phyloP scores from a whole-genome alignment of 2,888 invertebrate species.

The Thumatha senex region DNA sequence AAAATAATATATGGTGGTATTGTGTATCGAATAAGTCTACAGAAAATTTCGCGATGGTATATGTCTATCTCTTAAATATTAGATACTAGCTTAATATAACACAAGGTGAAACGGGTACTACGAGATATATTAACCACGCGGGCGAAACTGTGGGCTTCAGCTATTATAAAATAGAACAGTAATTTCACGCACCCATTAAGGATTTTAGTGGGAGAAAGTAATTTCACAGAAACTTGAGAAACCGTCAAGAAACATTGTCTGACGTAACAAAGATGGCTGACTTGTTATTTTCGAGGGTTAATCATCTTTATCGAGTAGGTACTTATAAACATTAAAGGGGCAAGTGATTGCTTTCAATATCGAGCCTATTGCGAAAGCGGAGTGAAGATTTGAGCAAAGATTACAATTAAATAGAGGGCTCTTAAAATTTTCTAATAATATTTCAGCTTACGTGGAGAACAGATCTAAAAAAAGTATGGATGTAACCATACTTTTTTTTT shows the following conservation, averaged over 20 bases:
- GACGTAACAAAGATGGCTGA: conserved; percentile 48
- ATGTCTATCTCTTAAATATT: too few relatives aligned
- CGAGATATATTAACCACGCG: too few relatives aligned
- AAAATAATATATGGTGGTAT: too few relatives aligned
- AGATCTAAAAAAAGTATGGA: too few relatives aligned
- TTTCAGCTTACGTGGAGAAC: too few relatives aligned
- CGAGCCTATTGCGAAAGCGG: conserved; percentile 27
- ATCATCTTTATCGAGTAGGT: conserved; percentile 49
- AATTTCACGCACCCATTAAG: conserved; percentile 17
- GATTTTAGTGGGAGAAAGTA: conserved; percentile 31
- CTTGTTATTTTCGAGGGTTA: conserved; percentile 53
- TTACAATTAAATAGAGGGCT: neutral
- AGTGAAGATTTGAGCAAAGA: conserved; percentile 3
- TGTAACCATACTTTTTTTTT: too few relatives aligned
- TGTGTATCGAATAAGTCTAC: too few relatives aligned
- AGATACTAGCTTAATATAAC: too few relatives aligned
- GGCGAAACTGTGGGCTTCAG: too few relatives aligned
- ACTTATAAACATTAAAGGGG: conserved; percentile 40
- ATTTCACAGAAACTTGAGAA: conserved; percentile 50
- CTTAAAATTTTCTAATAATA: neutral
- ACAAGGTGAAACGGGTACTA: too few relatives aligned
- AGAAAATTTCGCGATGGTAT: too few relatives aligned
- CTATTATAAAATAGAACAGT: conserved; percentile 17
- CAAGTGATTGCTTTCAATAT: conserved; percentile 47
- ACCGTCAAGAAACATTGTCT: conserved; percentile 50